Evolutionary conservation across 2,888 invertebrate genomes (phyloP).

Genomic region (Caenorhabditis sulstoni): DNA sequence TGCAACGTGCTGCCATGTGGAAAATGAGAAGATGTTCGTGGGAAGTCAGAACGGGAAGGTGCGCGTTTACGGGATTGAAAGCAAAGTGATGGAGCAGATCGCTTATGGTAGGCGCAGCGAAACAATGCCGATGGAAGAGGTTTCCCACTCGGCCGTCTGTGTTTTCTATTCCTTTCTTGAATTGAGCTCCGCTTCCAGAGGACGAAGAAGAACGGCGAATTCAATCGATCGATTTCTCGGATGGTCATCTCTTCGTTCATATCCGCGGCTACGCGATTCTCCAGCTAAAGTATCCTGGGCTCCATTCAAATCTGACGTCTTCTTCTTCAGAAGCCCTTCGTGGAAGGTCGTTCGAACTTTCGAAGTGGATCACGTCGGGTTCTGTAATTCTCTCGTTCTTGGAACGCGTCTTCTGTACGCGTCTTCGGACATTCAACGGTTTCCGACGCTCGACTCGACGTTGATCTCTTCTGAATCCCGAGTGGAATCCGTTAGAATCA

Average conservation of each 20-base stretch:
- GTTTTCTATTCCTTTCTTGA: neutral
- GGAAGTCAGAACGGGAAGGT: conserved; percentile 46
- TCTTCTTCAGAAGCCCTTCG: neutral
- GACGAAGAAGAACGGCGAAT: conserved; percentile 34
- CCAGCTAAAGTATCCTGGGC: conserved; percentile 7
- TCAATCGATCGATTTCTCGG: conserved; percentile 16
- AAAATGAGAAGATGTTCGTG: conserved; percentile 9
- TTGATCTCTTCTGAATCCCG: neutral
- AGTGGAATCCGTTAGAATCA: neutral
- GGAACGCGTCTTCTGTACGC: conserved; percentile 8
- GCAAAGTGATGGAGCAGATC: conserved; percentile 11
- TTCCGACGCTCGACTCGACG: conserved; percentile 18
- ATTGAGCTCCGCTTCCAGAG: conserved; percentile 16
- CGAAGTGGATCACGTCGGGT: conserved; percentile 46
- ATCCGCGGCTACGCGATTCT: conserved; percentile 39
- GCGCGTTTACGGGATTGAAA: conserved; percentile 9
- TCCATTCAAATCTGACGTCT: too few relatives aligned
- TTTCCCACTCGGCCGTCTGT: neutral
- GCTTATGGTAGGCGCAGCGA: conserved; percentile 35
- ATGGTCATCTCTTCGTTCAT: conserved; percentile 29
- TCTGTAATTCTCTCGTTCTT: conserved; percentile 38
- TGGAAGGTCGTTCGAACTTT: conserved; percentile 7
- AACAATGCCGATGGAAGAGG: neutral
- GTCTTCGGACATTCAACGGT: conserved; percentile 6
- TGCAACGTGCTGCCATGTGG: conserved; percentile 43